Evolutionary conservation across 2,888 invertebrate genomes (phyloP), one percentile per base, ranked within the genome.

Genomic region (Ferdinandea cuprea): DNA sequence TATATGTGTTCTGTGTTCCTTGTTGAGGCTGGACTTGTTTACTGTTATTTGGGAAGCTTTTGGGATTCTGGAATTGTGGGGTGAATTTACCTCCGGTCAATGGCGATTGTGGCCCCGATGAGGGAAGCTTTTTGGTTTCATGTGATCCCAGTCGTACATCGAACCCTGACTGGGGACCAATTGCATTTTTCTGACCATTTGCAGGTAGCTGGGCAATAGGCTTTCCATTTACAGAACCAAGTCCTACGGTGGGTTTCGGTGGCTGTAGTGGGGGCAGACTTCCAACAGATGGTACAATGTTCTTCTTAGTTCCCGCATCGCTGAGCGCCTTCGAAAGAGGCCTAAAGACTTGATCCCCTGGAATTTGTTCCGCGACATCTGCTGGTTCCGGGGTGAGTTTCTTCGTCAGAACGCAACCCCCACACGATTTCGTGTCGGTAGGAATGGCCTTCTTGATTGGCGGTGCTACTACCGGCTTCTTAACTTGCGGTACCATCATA

Each of bases 341-440:
- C 4, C 54, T 72, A 7, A 81, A 77, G 0, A 42, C 52, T 6
- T 58, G 25, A 52, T 63, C 25, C 1, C 44, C 66, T 19, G 73
- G 80, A 54, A 54, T 73, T 21, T 77, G 72, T 19, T 66, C 59
- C 19, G 42, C 61, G 2, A 69, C 77, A 71, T 50, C 76, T 2
- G 54, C 73, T 8, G 63, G 63, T 42, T 71, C 5, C 17, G 37
- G 66, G 0, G 25, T 37, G 0, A 44, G 1, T 17, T 77, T 78
- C 52, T 83, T 78, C 5, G 83, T 71, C 2, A 78, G 13, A 9
- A 78, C 19, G 68, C 83, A 83, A 25, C 83, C 78, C 17, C 83
- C 63, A 40, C 83, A 83, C 5, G 83, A 78, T 17, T 25, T 54
- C 7, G 37, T 54, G 32, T 68, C 72, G 3, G 61, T 42, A 5